Evolutionary conservation across 2,113 vertebrate genomes (phyloP).

Genomic region (Prunella himalayana): DNA sequence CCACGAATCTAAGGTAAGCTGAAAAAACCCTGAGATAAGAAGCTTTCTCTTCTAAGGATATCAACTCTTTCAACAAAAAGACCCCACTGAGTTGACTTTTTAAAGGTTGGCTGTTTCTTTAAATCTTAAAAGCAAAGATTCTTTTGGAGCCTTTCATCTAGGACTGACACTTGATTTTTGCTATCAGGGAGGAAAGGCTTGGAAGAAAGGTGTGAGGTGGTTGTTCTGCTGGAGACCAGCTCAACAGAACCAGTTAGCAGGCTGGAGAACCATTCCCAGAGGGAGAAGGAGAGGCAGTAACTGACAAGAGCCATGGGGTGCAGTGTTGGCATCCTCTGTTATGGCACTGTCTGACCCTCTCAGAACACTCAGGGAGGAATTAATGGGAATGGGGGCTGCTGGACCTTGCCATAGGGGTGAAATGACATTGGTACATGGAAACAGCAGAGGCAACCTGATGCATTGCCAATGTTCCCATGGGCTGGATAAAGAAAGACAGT

Average conservation of each 20-base stretch:
- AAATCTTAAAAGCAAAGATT: background rate
- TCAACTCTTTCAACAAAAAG: background rate
- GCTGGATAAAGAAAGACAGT: background rate
- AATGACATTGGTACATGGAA: background rate
- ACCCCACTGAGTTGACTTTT: background rate
- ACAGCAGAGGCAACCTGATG: background rate
- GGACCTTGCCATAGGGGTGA: background rate
- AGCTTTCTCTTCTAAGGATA: background rate
- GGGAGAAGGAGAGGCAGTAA: background rate
- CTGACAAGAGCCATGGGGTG: background rate
- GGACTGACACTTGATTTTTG: background rate
- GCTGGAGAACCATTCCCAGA: background rate
- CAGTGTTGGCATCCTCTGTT: background rate
- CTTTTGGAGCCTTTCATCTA: background rate
- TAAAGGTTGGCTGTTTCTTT: background rate
- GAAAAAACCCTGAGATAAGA: background rate
- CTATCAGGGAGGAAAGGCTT: background rate
- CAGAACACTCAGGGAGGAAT: background rate
- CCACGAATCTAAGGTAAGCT: background rate
- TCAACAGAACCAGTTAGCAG: background rate
- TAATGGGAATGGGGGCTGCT: background rate
- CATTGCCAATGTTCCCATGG: background rate
- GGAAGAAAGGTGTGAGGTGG: background rate
- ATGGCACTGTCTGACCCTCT: background rate
- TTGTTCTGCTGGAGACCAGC: background rate